phyloP scores from a whole-genome alignment of 2,888 invertebrate species.

The Rotaria macrura region DNA sequence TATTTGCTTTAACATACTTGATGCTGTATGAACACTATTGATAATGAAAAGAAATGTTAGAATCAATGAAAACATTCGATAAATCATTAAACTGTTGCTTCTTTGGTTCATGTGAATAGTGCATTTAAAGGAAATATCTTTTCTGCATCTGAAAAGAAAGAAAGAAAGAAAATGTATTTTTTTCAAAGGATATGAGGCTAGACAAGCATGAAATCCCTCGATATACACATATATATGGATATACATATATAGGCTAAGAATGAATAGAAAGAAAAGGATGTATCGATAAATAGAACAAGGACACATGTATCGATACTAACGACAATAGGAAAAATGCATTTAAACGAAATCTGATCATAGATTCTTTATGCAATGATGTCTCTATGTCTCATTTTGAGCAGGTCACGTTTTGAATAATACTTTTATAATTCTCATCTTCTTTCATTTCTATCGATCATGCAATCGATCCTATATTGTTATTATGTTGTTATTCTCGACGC shows the following conservation, averaged over 20 bases:
- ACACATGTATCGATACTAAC: neutral
- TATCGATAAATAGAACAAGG: constrained; percentile 4
- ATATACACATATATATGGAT: neutral
- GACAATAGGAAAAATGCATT: neutral
- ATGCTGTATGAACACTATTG: neutral
- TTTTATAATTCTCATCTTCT: neutral
- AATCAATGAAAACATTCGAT: neutral
- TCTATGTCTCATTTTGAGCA: neutral
- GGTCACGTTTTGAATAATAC: constrained; percentile 6
- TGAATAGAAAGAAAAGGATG: neutral
- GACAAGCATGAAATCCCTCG: neutral
- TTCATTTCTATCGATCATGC: neutral
- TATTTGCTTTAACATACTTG: neutral
- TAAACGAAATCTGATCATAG: neutral
- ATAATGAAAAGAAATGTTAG: neutral
- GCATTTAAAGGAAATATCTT: neutral
- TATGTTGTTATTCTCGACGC: constrained; percentile 12
- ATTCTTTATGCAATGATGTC: constrained; percentile 1
- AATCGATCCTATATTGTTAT: constrained; percentile 3
- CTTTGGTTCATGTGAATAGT: neutral
- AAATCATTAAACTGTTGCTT: neutral
- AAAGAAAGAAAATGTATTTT: too few species aligned
- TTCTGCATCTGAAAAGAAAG: neutral
- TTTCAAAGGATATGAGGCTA: neutral
- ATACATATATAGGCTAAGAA: neutral